phyloP scores from a whole-genome alignment of 2,888 invertebrate species.

The Catocala fraxini region DNA sequence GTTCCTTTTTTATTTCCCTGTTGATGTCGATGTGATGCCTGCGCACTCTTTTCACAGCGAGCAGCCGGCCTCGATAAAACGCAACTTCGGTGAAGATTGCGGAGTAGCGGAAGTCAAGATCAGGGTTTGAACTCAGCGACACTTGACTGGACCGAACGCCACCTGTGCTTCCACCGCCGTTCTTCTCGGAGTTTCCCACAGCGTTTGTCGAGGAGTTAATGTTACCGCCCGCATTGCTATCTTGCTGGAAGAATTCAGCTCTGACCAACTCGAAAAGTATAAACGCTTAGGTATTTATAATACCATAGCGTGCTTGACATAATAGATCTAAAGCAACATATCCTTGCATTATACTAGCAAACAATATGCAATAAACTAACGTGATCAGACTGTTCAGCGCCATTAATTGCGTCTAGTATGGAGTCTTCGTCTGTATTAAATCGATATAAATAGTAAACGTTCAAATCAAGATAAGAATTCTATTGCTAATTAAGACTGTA shows the following conservation, averaged over 20 bases:
- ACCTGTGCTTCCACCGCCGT: constrained; percentile 67
- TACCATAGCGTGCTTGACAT: no score
- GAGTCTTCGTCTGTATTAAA: neutral
- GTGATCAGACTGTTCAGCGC: constrained; percentile 1
- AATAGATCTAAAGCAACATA: no score
- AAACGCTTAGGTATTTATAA: neutral
- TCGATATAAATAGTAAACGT: neutral
- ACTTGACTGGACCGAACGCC: constrained; percentile 94
- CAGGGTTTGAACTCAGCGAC: constrained; percentile 96
- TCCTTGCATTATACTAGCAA: neutral
- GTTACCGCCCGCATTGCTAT: constrained; percentile 90
- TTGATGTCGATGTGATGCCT: constrained; percentile 96
- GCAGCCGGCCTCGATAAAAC: constrained; percentile 94
- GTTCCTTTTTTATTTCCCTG: constrained; percentile 96
- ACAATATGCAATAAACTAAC: constrained; percentile 1
- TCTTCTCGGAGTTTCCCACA: constrained; percentile 81
- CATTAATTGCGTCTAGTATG: neutral
- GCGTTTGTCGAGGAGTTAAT: constrained; percentile 94
- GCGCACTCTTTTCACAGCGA: constrained; percentile 94
- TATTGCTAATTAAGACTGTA: no score
- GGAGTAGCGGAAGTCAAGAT: constrained; percentile 96
- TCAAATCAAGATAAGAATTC: no score
- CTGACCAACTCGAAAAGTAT: constrained; percentile 74
- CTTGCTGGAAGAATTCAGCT: constrained; percentile 87
- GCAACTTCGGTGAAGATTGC: constrained; percentile 97